Percentiles rank a stretch among this genome's conserved stretches.
Evolutionary conservation across 2,113 vertebrate genomes (phyloP).

Genomic region (Potamarius usumacintae): DNA sequence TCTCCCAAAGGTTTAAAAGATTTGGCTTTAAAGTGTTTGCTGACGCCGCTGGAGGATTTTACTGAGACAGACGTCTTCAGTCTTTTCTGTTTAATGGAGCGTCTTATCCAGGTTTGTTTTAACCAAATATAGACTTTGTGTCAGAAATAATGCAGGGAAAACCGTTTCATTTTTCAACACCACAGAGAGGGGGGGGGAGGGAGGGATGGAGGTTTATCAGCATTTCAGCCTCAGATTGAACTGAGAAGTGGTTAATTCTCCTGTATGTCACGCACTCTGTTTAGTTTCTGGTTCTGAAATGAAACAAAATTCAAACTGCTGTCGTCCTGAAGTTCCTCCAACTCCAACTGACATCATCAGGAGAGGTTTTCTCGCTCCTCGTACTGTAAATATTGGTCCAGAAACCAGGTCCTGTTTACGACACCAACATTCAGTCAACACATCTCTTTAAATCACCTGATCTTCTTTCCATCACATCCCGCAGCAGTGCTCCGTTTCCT

Average conservation of each 20-base stretch:
- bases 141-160: not conserved
- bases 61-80: not conserved
- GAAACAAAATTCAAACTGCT: not conserved
- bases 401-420: not conserved
- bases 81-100: not conserved
- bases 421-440: too few relatives aligned
- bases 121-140: not conserved
- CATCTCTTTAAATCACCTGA: not conserved
- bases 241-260: not conserved
- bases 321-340: not conserved
- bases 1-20: not conserved
- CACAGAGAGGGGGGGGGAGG: too few relatives aligned
- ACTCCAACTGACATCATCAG: not conserved
- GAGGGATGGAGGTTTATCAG: not conserved
- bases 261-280: too few relatives aligned
- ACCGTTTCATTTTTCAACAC: not conserved
- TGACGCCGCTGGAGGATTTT: not conserved
- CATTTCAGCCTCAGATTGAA: not conserved
- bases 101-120: not conserved
- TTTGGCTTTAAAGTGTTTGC: not conserved
- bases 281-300: too few relatives aligned
- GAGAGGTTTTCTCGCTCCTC: not conserved
- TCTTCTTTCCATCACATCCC: not conserved
- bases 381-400: not conserved
- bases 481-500: not conserved